These are phyloP conservation scores for Nasonia oneida DNA, from an alignment of 2,888 invertebrate species.

Conservation along the genomic window DNA sequence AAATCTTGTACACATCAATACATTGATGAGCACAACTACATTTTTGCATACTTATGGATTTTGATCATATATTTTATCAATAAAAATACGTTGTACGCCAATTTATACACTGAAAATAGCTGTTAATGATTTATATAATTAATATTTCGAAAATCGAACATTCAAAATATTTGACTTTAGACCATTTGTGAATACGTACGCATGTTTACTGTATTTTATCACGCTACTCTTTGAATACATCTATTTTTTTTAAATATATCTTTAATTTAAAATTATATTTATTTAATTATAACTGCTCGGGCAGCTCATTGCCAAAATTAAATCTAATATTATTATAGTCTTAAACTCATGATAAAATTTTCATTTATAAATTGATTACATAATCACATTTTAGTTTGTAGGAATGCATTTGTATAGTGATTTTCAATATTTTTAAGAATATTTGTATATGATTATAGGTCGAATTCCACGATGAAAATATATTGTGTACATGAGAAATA, in stretches of 20 bases:
- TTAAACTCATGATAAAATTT: background rate
- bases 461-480: conserved; percentile 22
- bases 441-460: conserved; percentile 22
- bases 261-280: conserved; percentile 8
- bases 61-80: conserved; percentile 32
- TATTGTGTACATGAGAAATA: conserved; percentile 18
- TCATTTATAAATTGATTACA: background rate
- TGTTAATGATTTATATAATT: conserved; percentile 14
- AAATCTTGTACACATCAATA: conserved; percentile 31
- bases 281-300: conserved; percentile 32
- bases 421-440: conserved; percentile 13
- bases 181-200: conserved; percentile 15
- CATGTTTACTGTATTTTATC: conserved; percentile 42
- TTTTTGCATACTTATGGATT: conserved; percentile 28
- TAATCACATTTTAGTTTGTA: background rate
- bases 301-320: conserved; percentile 11
- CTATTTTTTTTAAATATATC: conserved; percentile 31
- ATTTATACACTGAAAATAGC: conserved; percentile 11
- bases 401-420: background rate
- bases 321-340: conserved; percentile 17
- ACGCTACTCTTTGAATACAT: conserved; percentile 15
- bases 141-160: conserved; percentile 9
- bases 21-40: conserved; percentile 28
- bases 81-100: conserved; percentile 29
- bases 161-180: conserved; percentile 21